A percentile compares a stretch with the other conserved stretches of the same genome.
phyloP scores from a whole-genome alignment of 2,888 invertebrate species.

The Sarcophaga carnaria region DNA sequence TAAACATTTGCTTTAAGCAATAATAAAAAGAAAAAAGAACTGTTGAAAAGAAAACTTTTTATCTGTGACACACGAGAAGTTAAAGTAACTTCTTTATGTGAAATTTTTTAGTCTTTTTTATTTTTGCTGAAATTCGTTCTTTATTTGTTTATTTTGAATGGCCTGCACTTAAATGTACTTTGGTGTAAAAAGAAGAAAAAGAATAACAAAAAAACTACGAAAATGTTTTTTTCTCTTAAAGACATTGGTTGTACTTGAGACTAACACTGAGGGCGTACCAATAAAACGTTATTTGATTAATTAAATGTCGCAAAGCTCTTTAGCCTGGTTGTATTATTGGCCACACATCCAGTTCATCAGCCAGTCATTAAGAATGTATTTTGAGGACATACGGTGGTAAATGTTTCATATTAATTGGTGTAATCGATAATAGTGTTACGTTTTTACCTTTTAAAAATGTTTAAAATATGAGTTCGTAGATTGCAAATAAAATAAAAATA shows the following conservation, averaged over 20 bases:
- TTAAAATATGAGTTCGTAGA: no score
- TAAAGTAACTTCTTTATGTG: no score
- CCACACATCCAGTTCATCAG: no score
- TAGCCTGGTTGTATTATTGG: constrained; percentile 4
- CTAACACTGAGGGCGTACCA: constrained; percentile 5
- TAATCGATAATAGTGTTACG: no score
- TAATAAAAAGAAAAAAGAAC: not conserved
- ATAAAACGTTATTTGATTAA: constrained; percentile 24
- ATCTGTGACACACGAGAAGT: not conserved
- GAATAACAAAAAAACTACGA: not conserved
- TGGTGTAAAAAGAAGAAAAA: constrained; percentile 11
- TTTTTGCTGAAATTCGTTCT: constrained; percentile 8
- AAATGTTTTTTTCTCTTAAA: not conserved
- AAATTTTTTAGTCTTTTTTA: constrained; percentile 4
- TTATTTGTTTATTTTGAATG: constrained; percentile 40
- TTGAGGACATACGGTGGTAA: no score
- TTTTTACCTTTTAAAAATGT: no score
- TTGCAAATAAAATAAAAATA: no score
- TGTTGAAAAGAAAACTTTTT: constrained; percentile 4
- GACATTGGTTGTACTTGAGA: not conserved
- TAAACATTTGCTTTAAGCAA: constrained; percentile 19
- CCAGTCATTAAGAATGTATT: no score
- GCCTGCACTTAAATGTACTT: constrained; percentile 36
- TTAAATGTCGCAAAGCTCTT: constrained; percentile 28
- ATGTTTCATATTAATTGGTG: no score